A percentile compares a stretch with the other conserved stretches of the same genome.
Conservation (phyloP, 1,140 invertebrate species). For the Drosophila auraria region DNA sequence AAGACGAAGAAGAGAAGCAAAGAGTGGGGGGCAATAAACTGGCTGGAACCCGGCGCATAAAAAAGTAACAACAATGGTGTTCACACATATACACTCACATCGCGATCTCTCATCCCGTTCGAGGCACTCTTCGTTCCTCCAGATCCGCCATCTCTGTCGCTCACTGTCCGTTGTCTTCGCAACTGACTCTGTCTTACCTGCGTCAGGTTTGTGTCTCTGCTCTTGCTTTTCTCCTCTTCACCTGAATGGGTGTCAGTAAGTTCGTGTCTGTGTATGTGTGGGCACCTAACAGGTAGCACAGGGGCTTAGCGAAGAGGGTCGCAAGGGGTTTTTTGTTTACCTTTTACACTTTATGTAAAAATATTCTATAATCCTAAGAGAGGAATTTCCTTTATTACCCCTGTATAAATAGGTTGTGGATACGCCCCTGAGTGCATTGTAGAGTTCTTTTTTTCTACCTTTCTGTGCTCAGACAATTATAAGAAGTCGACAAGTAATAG, state of each 20-base stretch:
- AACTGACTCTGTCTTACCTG: not conserved
- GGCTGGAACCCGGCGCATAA: constrained; percentile 22
- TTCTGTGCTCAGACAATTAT: not conserved
- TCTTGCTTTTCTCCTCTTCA: not conserved
- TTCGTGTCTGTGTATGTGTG: not conserved
- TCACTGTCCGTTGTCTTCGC: constrained; percentile 1
- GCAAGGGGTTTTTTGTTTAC: not conserved
- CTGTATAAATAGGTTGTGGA: not conserved
- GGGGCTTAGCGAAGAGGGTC: not conserved
- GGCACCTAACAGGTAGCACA: not conserved
- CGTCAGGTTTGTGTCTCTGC: not conserved
- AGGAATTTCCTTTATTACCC: not conserved
- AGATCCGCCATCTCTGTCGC: not conserved
- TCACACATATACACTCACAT: constrained; percentile 1
- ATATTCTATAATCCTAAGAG: no score
- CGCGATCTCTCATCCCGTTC: constrained; percentile 8
- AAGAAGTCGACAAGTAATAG: constrained; percentile 2
- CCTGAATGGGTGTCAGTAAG: not conserved
- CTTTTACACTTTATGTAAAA: no score
- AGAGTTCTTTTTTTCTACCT: not conserved
- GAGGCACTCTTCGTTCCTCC: constrained; percentile 7
- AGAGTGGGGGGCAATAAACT: constrained; percentile 28
- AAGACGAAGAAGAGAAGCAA: constrained; percentile 11
- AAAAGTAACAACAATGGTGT: constrained; percentile 20
- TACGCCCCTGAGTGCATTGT: not conserved